These are phyloP conservation scores for Cricetomys ansorgei DNA, from an alignment of 2,113 vertebrate genomes.

Conservation along the genomic window DNA sequence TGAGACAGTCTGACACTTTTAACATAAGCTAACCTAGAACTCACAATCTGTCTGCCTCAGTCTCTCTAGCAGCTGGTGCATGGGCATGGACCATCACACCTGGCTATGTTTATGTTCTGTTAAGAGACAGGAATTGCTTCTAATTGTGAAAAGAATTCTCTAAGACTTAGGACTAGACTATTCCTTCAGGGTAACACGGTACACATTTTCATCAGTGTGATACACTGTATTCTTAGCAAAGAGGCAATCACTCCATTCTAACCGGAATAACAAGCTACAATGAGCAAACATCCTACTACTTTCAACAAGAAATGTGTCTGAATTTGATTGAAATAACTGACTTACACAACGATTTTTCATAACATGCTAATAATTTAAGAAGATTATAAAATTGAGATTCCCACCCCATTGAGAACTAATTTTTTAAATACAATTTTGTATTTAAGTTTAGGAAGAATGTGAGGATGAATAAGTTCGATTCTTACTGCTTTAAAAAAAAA, in stretches of 20 bases:
- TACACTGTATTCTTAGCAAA: constrained; percentile 42
- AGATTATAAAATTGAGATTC: background rate
- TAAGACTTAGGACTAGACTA: constrained; percentile 23
- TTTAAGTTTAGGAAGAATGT: constrained; percentile 29
- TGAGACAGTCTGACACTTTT: background rate
- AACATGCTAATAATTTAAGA: background rate
- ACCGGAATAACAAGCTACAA: background rate
- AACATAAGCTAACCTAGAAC: background rate
- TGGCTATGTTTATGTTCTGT: background rate
- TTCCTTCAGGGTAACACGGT: background rate
- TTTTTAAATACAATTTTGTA: background rate
- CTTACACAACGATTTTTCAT: constrained; percentile 6
- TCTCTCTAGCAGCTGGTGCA: background rate
- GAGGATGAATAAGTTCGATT: background rate
- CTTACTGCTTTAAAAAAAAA: background rate
- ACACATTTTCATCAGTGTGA: constrained; percentile 31
- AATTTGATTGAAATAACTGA: constrained; percentile 40
- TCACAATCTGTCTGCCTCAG: too few species aligned
- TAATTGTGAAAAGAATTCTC: background rate
- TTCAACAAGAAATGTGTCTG: constrained; percentile 47
- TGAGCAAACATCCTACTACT: background rate
- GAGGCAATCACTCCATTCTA: background rate
- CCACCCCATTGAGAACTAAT: background rate
- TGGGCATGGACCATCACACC: background rate
- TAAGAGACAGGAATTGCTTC: constrained; percentile 32